Conservation (phyloP, 2,113 vertebrate genomes). For the Albula glossodonta region DNA sequence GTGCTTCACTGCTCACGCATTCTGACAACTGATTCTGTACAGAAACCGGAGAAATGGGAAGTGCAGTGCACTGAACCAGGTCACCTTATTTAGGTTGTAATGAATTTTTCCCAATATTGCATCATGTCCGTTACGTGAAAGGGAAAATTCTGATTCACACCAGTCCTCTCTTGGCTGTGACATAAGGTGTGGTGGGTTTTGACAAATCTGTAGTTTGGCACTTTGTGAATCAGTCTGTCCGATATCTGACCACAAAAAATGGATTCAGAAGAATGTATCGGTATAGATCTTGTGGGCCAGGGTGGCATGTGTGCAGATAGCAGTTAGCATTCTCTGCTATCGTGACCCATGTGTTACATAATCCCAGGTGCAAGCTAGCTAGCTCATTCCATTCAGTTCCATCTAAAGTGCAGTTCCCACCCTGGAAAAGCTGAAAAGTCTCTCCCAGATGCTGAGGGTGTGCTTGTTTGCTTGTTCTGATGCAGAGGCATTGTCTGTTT, state of each 20-base stretch:
- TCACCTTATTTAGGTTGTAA: background rate
- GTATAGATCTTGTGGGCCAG: background rate
- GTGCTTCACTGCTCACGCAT: background rate
- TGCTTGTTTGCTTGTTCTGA: background rate
- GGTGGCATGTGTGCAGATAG: background rate
- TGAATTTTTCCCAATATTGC: background rate
- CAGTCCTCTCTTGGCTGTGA: background rate
- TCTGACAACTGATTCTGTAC: background rate
- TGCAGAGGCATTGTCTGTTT: background rate
- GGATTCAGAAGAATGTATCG: background rate
- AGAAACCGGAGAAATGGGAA: background rate
- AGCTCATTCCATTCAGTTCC: background rate
- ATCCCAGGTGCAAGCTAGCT: background rate
- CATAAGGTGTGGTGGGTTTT: background rate
- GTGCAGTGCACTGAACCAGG: background rate
- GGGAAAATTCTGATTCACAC: background rate
- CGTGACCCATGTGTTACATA: background rate
- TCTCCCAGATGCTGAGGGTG: background rate
- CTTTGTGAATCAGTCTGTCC: background rate
- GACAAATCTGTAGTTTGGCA: background rate
- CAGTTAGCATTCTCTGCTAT: background rate
- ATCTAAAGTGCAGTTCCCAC: slow-evolving; percentile 2
- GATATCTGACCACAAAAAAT: background rate
- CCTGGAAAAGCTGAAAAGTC: background rate
- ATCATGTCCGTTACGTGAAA: background rate